Base-by-base conservation (phyloP, 2,888 invertebrate species). In the Aradus depressus region DNA sequence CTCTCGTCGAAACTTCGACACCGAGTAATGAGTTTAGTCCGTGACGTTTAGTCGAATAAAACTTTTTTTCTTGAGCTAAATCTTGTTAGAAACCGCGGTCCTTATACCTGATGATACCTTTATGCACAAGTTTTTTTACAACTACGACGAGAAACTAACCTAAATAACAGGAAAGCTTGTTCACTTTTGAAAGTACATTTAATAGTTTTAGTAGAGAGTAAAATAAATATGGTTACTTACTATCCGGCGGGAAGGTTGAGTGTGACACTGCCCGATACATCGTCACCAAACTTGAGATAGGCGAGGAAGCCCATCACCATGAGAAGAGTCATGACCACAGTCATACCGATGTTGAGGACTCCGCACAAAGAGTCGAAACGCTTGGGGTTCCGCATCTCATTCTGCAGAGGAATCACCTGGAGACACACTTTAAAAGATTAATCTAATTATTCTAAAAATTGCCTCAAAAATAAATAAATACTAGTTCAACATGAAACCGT, bases 321-420 rank as follows among this genome's bases (percentile, higher is more conserved):
- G 66, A 92, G 90, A 62, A 92, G 75, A 43, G 72, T 64, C 1
- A 82, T 81, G 1, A 93, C 89, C 12, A 83, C 70, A 2, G 79
- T 70, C 88, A 95, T 92, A 44, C 90, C 90, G 2, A 88, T 79
- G 66, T 93, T 93, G 19, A 96, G 70, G 1, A 93, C 91, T 2
- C 96, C 96, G 6, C 82, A 66, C 4, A 80, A 76, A 54, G 79
- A 84, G 60, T 80, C 79, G 69, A 96, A 93, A 58, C 79, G 73
- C 50, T 76, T 72, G 0, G 89, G 88, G 14, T 76, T 74, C 58
- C 74, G 77, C 93, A 96, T 95, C 65, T 89, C 84, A 65, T 89
- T 91, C 69, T 93, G 88, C 60, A 97, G 68, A 0, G 96, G 96
- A 54, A 97, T 70, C n/a, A 95, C 83, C 88, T 90, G 64, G 5